These are phyloP conservation scores for Drosophila lutescens DNA, from an alignment of 2,888 invertebrate genomes.

Conservation along the genomic window DNA sequence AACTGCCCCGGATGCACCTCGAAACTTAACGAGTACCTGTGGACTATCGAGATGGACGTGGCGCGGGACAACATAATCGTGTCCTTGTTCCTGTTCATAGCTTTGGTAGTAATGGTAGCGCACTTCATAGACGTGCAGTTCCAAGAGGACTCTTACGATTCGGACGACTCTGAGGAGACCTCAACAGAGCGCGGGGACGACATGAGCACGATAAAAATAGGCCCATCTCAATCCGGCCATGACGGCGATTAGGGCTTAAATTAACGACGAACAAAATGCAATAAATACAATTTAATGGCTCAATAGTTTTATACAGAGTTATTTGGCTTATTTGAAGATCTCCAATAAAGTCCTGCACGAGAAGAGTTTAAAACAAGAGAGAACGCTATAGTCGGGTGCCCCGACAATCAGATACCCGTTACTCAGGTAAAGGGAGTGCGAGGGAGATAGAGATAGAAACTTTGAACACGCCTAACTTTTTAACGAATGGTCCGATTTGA, in stretches of 20 bases:
- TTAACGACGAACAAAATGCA: slow-evolving; percentile 42
- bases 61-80: slow-evolving; percentile 54
- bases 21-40: slow-evolving; percentile 25
- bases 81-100: slow-evolving; percentile 25
- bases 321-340: no score
- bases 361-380: no score
- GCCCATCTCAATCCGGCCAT: neutral
- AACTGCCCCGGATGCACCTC: slow-evolving; percentile 46
- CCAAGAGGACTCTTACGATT: slow-evolving; percentile 22
- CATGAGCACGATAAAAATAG: neutral
- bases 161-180: slow-evolving; percentile 30
- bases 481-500: no score
- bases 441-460: no score
- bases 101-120: slow-evolving; percentile 20
- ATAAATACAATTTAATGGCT: no score
- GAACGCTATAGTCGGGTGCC: fast-evolving
- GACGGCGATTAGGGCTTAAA: slow-evolving; percentile 51
- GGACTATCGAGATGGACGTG: slow-evolving; percentile 49
- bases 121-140: slow-evolving; percentile 9
- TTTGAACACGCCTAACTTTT: no score
- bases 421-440: fast-evolving
- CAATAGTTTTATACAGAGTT: no score
- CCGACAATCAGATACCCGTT: no score
- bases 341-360: no score
- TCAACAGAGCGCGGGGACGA: neutral